A percentile compares a stretch with the other conserved stretches of the same genome.
These are phyloP conservation scores for Hemiscyllium ocellatum DNA, from an alignment of 2,113 vertebrate genomes.

Conservation along the genomic window DNA sequence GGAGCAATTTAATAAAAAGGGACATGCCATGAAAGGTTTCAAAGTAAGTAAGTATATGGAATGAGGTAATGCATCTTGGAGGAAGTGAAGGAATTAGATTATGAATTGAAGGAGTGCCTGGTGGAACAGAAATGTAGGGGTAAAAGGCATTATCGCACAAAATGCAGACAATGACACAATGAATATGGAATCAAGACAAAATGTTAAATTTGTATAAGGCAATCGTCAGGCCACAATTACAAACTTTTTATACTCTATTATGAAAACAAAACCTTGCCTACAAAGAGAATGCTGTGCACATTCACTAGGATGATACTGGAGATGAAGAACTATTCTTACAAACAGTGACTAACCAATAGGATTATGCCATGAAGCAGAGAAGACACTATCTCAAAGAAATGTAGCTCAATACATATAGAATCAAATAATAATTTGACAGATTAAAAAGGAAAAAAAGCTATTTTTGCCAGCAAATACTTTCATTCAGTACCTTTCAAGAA, in stretches of 20 bases:
- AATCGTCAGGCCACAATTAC: neutral
- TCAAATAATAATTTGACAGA: neutral
- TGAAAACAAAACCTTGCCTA: neutral
- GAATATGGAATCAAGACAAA: neutral
- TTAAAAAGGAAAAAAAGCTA: neutral
- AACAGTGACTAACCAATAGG: neutral
- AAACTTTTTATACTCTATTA: neutral
- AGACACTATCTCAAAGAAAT: neutral
- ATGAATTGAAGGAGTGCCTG: neutral
- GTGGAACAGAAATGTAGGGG: neutral
- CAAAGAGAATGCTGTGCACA: neutral
- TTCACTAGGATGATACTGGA: neutral
- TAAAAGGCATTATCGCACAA: neutral
- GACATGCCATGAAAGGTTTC: neutral
- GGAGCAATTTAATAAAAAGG: neutral
- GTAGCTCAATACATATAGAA: neutral
- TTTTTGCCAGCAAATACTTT: neutral
- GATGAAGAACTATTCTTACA: neutral
- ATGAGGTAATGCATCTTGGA: neutral
- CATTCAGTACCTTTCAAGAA: neutral
- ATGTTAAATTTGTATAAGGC: neutral
- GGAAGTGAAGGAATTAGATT: neutral
- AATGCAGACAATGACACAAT: neutral
- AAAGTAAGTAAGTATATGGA: neutral
- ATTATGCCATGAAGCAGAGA: neutral